phyloP scores from a whole-genome alignment of 1,140 invertebrate genomes.

The Dufourea novaeangliae region DNA sequence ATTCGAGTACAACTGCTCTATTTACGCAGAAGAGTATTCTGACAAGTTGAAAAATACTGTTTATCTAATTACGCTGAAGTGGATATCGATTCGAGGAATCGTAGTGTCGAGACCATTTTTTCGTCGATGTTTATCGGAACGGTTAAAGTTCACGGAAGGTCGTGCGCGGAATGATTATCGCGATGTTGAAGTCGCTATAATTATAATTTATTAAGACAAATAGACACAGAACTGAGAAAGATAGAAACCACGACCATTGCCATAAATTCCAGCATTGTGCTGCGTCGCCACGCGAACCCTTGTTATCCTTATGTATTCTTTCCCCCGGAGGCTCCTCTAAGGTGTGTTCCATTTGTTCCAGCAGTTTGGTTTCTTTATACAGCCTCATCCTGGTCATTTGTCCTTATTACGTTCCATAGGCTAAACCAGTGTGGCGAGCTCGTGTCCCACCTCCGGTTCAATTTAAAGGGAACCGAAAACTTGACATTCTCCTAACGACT shows the following conservation, averaged over 20 bases:
- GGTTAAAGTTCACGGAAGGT: not conserved
- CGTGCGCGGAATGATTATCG: not conserved
- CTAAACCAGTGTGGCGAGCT: not conserved
- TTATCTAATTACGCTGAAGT: too few relatives aligned
- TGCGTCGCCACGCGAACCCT: slow-evolving; percentile 4
- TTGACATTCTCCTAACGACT: too few relatives aligned
- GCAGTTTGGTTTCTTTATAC: slow-evolving; percentile 10
- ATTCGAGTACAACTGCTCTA: too few relatives aligned
- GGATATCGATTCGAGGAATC: too few relatives aligned
- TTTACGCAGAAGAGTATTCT: too few relatives aligned
- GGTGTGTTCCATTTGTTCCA: slow-evolving; percentile 29
- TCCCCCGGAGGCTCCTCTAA: not conserved
- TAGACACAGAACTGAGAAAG: not conserved
- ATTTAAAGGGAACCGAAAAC: slow-evolving; percentile 5
- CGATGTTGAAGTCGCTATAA: not conserved
- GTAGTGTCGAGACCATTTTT: too few relatives aligned
- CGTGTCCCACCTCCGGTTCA: not conserved
- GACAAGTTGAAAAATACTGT: too few relatives aligned
- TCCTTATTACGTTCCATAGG: slow-evolving; percentile 37
- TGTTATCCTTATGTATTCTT: slow-evolving; percentile 39
- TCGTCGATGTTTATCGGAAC: not conserved
- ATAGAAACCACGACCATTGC: not conserved
- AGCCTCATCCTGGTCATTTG: slow-evolving; percentile 16
- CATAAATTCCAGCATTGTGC: slow-evolving; percentile 13
- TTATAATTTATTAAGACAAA: not conserved